Conservation (phyloP, 2,113 vertebrate genomes). For the Oceanites oceanicus region DNA sequence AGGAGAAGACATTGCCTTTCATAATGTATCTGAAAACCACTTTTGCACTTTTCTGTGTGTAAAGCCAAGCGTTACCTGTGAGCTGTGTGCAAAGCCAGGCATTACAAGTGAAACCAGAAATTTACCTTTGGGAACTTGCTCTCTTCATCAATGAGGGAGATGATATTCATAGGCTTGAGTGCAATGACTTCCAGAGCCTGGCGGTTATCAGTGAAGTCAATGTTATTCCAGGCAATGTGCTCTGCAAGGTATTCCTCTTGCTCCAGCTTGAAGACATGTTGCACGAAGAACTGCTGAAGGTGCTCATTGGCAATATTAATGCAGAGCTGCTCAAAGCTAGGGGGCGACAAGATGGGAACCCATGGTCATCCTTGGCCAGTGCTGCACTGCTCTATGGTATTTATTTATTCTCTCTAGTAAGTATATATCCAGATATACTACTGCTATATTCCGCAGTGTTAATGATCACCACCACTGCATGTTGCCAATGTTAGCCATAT, state of each 20-base stretch:
- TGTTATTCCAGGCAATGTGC: conserved; percentile 84
- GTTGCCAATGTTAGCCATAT: neutral
- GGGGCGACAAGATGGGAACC: neutral
- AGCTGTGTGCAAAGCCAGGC: neutral
- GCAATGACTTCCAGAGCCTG: conserved; percentile 84
- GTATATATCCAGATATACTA: neutral
- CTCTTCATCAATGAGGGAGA: conserved; percentile 95
- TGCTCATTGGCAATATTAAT: conserved; percentile 98
- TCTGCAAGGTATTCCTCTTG: conserved; percentile 90
- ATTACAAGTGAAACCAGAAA: neutral
- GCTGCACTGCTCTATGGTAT: neutral
- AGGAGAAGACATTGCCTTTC: neutral
- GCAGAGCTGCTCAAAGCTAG: conserved; percentile 97
- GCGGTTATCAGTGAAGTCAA: conserved; percentile 88
- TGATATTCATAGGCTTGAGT: conserved; percentile 86
- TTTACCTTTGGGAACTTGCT: conserved; percentile 93
- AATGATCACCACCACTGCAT: neutral
- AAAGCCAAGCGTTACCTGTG: neutral
- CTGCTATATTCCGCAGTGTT: neutral
- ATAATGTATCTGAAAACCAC: neutral
- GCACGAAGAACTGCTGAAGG: conserved; percentile 96
- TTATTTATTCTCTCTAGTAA: neutral
- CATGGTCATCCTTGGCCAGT: neutral
- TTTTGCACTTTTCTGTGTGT: neutral
- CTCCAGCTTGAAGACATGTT: conserved; percentile 90